A percentile compares a stretch with the other conserved stretches of the same genome.
phyloP scores from a whole-genome alignment of 2,888 invertebrate species.

The Junonia oenone region DNA sequence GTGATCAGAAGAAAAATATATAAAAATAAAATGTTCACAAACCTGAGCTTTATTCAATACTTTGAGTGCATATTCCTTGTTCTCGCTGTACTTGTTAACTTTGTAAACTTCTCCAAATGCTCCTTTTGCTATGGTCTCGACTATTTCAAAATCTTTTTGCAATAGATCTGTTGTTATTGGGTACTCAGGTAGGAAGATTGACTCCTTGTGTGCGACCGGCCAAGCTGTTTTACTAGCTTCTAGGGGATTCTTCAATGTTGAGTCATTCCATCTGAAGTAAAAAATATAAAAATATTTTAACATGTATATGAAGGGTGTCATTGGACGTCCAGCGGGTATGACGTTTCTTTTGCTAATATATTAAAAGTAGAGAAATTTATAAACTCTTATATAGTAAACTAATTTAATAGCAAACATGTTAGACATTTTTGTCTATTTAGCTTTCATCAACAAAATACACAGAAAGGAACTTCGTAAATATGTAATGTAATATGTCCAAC shows the following conservation, averaged over 20 bases:
- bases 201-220: slow-evolving; percentile 90
- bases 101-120: slow-evolving; percentile 94
- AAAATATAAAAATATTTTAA: background rate
- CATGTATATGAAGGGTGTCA: too few relatives aligned
- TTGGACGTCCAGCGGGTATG: too few relatives aligned
- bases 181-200: slow-evolving; percentile 93
- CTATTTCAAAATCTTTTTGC: slow-evolving; percentile 82
- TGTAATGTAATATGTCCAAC: too few relatives aligned
- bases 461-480: too few relatives aligned
- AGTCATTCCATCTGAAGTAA: slow-evolving; percentile 82
- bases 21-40: slow-evolving; percentile 31
- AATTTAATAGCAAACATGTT: too few relatives aligned
- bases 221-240: slow-evolving; percentile 85
- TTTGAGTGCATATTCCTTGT: slow-evolving; percentile 90
- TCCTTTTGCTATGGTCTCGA: slow-evolving; percentile 90
- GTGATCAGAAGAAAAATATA: too few relatives aligned
- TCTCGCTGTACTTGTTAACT: slow-evolving; percentile 83
- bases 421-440: too few relatives aligned
- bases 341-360: too few relatives aligned
- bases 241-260: slow-evolving; percentile 80
- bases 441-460: too few relatives aligned
- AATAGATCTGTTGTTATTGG: slow-evolving; percentile 82
- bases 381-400: too few relatives aligned
- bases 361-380: too few relatives aligned
- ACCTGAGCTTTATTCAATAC: slow-evolving; percentile 89